Evolutionary conservation across 1,140 invertebrate species (phyloP).

Genomic region (Drosophila seguyi): DNA sequence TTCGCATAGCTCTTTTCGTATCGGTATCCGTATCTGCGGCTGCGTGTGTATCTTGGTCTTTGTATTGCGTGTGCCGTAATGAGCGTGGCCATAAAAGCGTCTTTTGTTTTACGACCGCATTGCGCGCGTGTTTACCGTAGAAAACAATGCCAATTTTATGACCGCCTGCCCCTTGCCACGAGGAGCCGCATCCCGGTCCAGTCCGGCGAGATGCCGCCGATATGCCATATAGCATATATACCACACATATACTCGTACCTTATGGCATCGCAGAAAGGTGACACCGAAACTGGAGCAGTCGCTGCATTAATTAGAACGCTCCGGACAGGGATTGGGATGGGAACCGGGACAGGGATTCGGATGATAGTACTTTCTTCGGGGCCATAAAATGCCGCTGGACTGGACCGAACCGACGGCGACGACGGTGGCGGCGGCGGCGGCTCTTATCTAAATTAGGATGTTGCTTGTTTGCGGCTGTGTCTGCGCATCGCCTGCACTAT

Average conservation of each 20-base stretch:
- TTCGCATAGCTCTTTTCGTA: not conserved
- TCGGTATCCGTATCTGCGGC: constrained; percentile 29
- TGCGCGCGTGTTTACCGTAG: constrained; percentile 76
- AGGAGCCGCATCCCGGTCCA: constrained; percentile 41
- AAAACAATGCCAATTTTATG: constrained; percentile 83
- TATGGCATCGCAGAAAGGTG: constrained; percentile 42
- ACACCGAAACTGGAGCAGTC: constrained; percentile 70
- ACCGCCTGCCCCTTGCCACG: constrained; percentile 51
- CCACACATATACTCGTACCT: constrained; percentile 9
- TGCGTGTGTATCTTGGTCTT: constrained; percentile 43
- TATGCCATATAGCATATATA: constrained; percentile 15
- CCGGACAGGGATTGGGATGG: constrained; percentile 38
- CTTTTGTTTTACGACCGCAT: constrained; percentile 84
- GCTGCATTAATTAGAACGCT: constrained; percentile 77
- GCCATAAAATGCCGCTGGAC: constrained; percentile 55
- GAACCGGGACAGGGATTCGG: constrained; percentile 27
- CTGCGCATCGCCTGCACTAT: constrained; percentile 74
- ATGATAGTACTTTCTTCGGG: constrained; percentile 61
- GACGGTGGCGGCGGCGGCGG: constrained; percentile 34
- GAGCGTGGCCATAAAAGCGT: constrained; percentile 77
- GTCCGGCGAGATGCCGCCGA: constrained; percentile 21
- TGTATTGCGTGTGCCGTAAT: constrained; percentile 76
- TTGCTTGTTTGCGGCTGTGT: constrained; percentile 81
- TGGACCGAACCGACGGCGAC: constrained; percentile 13
- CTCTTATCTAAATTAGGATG: constrained; percentile 84